These are phyloP conservation scores for Scaptomyza reducta DNA, from an alignment of 2,888 invertebrate genomes.

Conservation along the genomic window DNA sequence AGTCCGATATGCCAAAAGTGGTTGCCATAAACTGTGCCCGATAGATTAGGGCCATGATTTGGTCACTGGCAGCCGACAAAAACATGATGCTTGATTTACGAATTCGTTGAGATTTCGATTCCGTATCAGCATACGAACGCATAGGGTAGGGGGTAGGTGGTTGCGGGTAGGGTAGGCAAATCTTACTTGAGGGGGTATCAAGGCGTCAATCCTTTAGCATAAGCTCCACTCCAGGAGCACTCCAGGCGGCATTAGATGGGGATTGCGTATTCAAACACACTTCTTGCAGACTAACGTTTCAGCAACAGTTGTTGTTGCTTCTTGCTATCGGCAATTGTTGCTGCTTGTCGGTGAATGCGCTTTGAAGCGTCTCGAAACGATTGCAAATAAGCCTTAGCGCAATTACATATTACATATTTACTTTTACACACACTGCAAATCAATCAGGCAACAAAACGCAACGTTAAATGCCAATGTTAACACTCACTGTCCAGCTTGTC, in stretches of 20 bases:
- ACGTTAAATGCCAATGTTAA: conserved; percentile 41
- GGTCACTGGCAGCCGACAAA: conserved; percentile 48
- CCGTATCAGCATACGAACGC: neutral
- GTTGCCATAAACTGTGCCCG: conserved; percentile 58
- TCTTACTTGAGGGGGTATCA: conserved; percentile 27
- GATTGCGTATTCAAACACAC: conserved; percentile 69
- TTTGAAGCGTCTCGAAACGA: conserved; percentile 58
- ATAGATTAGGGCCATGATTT: conserved; percentile 76
- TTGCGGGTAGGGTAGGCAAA: neutral
- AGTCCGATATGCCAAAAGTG: conserved; percentile 68
- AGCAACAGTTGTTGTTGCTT: conserved; percentile 25
- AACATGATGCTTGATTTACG: conserved; percentile 63
- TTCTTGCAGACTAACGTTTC: conserved; percentile 5
- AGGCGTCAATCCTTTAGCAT: conserved; percentile 27
- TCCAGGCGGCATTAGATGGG: conserved; percentile 72
- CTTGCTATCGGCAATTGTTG: conserved; percentile 48
- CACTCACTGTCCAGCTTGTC: conserved; percentile 6
- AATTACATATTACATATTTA: conserved; percentile 72
- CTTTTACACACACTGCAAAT: conserved; percentile 66
- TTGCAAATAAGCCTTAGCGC: conserved; percentile 43
- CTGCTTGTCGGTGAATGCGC: conserved; percentile 50
- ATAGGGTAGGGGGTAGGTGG: neutral
- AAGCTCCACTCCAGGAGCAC: conserved; percentile 66
- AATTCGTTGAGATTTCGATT: conserved; percentile 67
- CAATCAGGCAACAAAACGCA: conserved; percentile 29